A percentile compares a stretch with the other conserved stretches of the same genome.
Conservation (phyloP, 2,797 vertebrate genomes). For the Salmo trutta region DNA sequence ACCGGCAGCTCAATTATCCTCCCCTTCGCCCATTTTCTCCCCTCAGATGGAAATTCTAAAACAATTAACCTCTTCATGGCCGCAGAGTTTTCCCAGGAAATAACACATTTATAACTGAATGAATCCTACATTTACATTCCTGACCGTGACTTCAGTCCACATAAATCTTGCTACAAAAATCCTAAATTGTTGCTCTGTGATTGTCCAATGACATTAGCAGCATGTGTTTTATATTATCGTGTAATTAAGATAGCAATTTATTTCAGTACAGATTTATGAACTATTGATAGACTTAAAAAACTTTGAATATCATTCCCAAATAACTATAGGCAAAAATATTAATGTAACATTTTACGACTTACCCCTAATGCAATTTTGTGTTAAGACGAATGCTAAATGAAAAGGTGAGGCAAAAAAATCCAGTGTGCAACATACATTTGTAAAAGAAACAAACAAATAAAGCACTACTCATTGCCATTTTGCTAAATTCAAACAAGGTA, state of each 20-base stretch:
- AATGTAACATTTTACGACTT: background rate
- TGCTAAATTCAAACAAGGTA: background rate
- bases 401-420: background rate
- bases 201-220: slow-evolving; percentile 56
- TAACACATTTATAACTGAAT: slow-evolving; percentile 63
- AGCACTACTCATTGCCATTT: background rate
- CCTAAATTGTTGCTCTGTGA: slow-evolving; percentile 62
- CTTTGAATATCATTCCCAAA: background rate
- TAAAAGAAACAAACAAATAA: background rate
- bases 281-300: background rate
- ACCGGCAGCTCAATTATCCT: slow-evolving; percentile 81
- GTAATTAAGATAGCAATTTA: slow-evolving; percentile 35
- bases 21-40: slow-evolving; percentile 72
- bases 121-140: slow-evolving; percentile 69
- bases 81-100: slow-evolving; percentile 70
- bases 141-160: slow-evolving; percentile 65
- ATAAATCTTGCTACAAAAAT: slow-evolving; percentile 68
- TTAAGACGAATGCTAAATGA: background rate
- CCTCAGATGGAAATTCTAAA: slow-evolving; percentile 78
- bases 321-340: background rate
- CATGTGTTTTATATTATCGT: slow-evolving; percentile 43
- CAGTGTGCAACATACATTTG: background rate
- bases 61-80: slow-evolving; percentile 83
- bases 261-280: slow-evolving; percentile 36
- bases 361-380: background rate